Evolutionary conservation across 2,888 invertebrate species (phyloP).

Genomic region (Stenodera caucasica): DNA sequence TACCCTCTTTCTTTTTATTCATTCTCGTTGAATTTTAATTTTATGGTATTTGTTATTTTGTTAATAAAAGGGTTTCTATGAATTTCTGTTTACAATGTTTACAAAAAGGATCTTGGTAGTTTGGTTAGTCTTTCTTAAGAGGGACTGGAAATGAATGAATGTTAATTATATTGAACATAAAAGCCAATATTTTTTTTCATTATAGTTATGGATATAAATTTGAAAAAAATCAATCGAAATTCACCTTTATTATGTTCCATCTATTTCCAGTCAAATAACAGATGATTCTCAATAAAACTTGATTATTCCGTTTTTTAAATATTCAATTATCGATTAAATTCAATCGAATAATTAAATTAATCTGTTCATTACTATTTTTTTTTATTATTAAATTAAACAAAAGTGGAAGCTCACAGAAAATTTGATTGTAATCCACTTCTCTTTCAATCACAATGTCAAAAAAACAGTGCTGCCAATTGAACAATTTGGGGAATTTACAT

Average conservation of each 20-base stretch:
- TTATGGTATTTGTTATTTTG: background rate
- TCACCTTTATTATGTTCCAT: background rate
- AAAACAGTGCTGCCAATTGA: too few species aligned
- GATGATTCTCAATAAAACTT: background rate
- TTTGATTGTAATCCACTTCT: too few species aligned
- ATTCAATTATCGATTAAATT: too few species aligned
- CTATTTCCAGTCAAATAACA: background rate
- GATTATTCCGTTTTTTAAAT: too few species aligned
- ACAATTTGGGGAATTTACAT: too few species aligned
- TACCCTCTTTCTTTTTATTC: constrained; percentile 49
- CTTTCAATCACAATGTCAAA: too few species aligned
- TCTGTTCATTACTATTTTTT: too few species aligned
- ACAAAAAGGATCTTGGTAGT: background rate
- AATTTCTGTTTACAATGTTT: background rate
- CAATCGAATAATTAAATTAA: too few species aligned
- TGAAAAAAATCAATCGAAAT: background rate
- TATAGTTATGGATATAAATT: too few species aligned
- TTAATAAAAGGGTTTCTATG: background rate
- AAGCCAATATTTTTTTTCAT: background rate
- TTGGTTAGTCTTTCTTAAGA: background rate
- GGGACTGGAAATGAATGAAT: background rate
- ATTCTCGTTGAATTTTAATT: constrained; percentile 26
- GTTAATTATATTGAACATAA: background rate
- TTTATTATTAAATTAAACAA: too few species aligned
- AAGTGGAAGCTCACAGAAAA: too few species aligned